These are phyloP conservation scores for Geodia barretti DNA, from an alignment of 37 sponge, comb jelly and placozoan genomes.

Conservation along the genomic window DNA sequence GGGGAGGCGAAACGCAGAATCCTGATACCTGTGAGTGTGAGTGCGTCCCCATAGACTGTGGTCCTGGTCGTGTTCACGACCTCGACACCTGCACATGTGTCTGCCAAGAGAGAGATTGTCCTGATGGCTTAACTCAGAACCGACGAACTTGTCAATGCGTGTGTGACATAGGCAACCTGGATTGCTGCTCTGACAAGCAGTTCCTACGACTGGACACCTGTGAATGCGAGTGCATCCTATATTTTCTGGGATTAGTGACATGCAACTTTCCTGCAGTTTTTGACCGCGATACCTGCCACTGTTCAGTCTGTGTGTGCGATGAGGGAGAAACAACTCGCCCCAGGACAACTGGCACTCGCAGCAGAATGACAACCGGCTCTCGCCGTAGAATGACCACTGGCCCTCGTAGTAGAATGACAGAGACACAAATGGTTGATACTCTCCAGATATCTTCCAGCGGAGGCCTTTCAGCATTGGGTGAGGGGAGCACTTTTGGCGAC, in stretches of 20 bases:
- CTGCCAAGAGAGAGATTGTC: conserved; percentile 6
- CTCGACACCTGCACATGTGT: conserved; percentile 13
- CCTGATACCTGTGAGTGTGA: conserved; percentile 24
- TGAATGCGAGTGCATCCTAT: conserved; percentile 32
- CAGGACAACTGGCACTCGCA: too few species aligned
- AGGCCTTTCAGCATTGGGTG: too few species aligned
- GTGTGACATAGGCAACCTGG: conserved; percentile 1
- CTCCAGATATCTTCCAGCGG: too few species aligned
- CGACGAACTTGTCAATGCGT: conserved; percentile 26
- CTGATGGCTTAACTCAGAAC: neutral
- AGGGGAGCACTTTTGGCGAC: too few species aligned
- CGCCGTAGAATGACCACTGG: too few species aligned
- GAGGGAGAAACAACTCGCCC: too few species aligned
- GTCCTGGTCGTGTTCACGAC: neutral
- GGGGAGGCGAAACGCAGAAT: neutral
- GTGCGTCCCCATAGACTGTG: conserved; percentile 4
- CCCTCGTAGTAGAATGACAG: too few species aligned
- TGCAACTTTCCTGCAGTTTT: neutral
- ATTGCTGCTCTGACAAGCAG: neutral
- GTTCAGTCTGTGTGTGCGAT: neutral
- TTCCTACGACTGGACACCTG: conserved; percentile 17
- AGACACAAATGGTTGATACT: too few species aligned
- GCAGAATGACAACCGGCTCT: too few species aligned
- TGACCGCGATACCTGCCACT: neutral
- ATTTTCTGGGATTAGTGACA: neutral